Percentiles rank a stretch among this genome's conserved stretches.
Conservation (phyloP, 2,113 vertebrate genomes). For the Porphyrio hochstetteri region DNA sequence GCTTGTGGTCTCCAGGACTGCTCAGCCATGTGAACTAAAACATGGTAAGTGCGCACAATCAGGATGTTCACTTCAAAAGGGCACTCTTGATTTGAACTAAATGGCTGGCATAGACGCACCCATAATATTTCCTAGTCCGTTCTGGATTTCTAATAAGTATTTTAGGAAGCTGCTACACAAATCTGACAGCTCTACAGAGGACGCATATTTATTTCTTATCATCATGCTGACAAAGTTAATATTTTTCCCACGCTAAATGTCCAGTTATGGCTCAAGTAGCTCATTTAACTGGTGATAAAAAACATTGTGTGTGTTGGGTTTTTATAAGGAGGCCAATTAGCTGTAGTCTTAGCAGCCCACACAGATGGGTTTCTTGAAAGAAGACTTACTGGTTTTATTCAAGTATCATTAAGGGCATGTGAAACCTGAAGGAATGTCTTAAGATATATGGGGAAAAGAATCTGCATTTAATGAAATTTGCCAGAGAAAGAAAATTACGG, state of each 20-base stretch:
- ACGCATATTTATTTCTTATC: neutral
- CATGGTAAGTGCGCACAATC: neutral
- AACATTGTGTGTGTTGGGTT: neutral
- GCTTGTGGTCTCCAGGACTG: neutral
- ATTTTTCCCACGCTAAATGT: neutral
- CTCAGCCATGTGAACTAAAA: neutral
- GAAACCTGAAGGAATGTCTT: conserved; percentile 1
- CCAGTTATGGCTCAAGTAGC: neutral
- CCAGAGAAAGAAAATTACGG: neutral
- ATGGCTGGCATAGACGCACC: neutral
- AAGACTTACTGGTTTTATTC: neutral
- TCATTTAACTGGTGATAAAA: conserved; percentile 10
- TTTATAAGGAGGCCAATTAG: neutral
- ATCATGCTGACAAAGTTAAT: neutral
- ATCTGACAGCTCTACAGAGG: neutral
- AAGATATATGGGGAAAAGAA: neutral
- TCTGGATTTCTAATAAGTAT: neutral
- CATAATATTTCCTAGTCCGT: neutral
- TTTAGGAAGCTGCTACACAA: neutral
- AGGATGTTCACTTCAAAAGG: neutral
- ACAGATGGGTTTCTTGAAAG: neutral
- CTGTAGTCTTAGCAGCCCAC: neutral
- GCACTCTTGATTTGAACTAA: neutral
- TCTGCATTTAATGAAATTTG: conserved; percentile 3
- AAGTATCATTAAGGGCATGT: neutral